Conservation (phyloP, 2,888 invertebrate genomes). For the Parnassius apollo region DNA sequence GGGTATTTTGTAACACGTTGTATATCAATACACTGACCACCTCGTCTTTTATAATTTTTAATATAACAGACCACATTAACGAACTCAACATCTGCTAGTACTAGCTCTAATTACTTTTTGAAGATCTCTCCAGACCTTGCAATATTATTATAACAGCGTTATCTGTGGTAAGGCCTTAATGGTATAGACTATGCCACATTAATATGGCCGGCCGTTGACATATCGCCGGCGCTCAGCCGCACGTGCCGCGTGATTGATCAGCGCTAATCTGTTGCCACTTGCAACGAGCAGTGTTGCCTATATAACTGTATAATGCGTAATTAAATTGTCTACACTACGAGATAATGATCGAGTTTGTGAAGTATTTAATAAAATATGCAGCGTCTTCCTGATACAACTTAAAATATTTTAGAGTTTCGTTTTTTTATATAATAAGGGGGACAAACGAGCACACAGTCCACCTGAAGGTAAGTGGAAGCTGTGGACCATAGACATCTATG, state of each 20-base stretch:
- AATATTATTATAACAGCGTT: constrained; percentile 8
- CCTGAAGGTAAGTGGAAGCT: no score
- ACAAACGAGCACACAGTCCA: no score
- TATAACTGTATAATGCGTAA: not conserved
- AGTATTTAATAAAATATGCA: no score
- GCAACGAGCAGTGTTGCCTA: not conserved
- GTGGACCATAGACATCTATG: no score
- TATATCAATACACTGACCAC: no score
- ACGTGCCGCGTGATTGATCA: constrained; percentile 53
- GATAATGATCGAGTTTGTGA: no score
- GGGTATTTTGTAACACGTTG: no score
- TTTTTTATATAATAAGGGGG: no score
- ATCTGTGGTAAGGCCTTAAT: constrained; percentile 16
- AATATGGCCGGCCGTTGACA: constrained; percentile 24
- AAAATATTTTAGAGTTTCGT: no score
- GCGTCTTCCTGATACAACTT: no score
- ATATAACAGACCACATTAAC: constrained; percentile 1
- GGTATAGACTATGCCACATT: constrained; percentile 20
- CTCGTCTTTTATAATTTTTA: no score
- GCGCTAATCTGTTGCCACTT: constrained; percentile 39
- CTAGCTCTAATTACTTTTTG: constrained; percentile 10
- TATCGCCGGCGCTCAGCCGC: constrained; percentile 40
- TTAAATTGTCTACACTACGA: not conserved
- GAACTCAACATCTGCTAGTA: not conserved
- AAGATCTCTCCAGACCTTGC: constrained; percentile 9